These are phyloP conservation scores for Paralichthys olivaceus DNA, from an alignment of 2,113 vertebrate species.

Conservation along the genomic window DNA sequence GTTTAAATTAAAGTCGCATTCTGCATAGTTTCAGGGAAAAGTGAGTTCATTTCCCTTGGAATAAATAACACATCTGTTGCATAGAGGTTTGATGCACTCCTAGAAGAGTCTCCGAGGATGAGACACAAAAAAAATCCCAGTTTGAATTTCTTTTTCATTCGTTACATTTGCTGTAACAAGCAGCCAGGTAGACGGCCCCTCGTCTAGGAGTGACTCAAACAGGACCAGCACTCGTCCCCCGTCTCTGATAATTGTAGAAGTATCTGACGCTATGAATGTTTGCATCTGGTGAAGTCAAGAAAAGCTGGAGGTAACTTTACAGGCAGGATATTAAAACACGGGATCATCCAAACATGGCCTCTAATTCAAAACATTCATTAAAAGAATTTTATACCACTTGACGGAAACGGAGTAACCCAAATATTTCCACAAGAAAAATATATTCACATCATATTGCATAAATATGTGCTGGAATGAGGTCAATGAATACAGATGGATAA, in stretches of 20 bases:
- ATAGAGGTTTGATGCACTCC: constrained; percentile 81
- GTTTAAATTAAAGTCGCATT: constrained; percentile 57
- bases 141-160: neutral
- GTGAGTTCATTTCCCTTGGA: constrained; percentile 60
- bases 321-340: constrained; percentile 44
- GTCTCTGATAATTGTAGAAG: constrained; percentile 26
- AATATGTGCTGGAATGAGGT: constrained; percentile 76
- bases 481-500: constrained; percentile 46
- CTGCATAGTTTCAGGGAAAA: constrained; percentile 83
- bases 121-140: neutral
- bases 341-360: constrained; percentile 49
- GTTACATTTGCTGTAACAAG: constrained; percentile 18
- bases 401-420: constrained; percentile 37
- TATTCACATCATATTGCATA: constrained; percentile 77
- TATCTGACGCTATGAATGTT: constrained; percentile 50
- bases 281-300: constrained; percentile 58
- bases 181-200: constrained; percentile 17
- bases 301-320: constrained; percentile 62
- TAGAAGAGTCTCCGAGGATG: constrained; percentile 48
- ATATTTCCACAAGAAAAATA: constrained; percentile 64
- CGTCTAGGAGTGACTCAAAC: constrained; percentile 75
- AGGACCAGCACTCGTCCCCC: constrained; percentile 45
- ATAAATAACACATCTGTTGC: constrained; percentile 77
- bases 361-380: constrained; percentile 7
- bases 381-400: constrained; percentile 39